Evolutionary conservation across 2,113 vertebrate species (phyloP).

Genomic region (Meles meles): DNA sequence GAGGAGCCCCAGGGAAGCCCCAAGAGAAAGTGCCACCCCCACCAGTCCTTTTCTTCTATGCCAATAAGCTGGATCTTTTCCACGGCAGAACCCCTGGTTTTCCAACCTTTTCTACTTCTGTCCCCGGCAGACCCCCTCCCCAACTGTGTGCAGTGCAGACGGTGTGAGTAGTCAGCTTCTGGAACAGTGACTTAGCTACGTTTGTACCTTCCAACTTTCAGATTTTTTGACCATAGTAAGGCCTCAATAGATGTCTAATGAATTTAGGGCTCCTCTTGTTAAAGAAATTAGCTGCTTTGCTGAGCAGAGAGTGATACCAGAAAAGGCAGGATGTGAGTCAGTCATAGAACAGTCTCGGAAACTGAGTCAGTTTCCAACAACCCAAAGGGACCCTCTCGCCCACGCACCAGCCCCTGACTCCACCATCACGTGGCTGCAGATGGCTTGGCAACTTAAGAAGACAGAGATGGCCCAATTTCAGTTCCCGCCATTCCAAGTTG

Average conservation of each 20-base stretch:
- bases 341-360: not conserved
- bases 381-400: not conserved
- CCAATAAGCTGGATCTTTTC: not conserved
- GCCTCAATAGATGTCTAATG: not conserved
- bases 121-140: not conserved
- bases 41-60: rapidly evolving
- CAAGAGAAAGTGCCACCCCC: not conserved
- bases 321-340: not conserved
- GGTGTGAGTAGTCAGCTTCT: not conserved
- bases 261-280: not conserved
- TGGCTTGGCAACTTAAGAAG: not conserved
- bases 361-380: not conserved
- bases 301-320: not conserved
- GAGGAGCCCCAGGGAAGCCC: not conserved
- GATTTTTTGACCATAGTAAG: not conserved
- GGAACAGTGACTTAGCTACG: not conserved
- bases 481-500: not conserved
- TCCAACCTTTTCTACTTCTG: not conserved
- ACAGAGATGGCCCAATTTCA: not conserved
- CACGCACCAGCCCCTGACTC: too few species aligned
- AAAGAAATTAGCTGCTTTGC: not conserved
- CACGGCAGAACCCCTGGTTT: too few species aligned
- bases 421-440: not conserved
- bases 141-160: not conserved
- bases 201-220: not conserved